phyloP scores from a whole-genome alignment of 2,113 vertebrate genomes.

The Equus przewalskii region DNA sequence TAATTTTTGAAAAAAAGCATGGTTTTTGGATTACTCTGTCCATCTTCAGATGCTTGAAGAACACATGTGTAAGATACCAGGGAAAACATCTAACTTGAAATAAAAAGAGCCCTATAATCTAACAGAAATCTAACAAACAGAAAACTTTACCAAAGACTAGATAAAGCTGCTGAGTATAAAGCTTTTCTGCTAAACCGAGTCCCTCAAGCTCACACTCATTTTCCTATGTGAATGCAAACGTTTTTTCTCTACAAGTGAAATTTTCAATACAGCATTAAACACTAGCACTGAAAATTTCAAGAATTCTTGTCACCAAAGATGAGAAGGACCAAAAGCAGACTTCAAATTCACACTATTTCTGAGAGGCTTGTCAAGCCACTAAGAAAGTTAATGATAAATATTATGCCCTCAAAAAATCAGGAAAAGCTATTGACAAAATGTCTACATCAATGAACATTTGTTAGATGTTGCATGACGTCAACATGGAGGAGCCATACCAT shows the following conservation, averaged over 20 bases:
- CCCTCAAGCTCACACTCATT: slow-evolving; percentile 2
- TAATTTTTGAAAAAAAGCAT: background rate
- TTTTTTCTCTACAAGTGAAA: slow-evolving; percentile 49
- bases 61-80: background rate
- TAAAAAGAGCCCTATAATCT: background rate
- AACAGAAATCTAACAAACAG: slow-evolving; percentile 5
- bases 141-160: slow-evolving; percentile 42
- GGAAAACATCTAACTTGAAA: background rate
- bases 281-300: slow-evolving; percentile 42
- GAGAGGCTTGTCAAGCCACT: background rate
- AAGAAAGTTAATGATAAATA: slow-evolving; percentile 43
- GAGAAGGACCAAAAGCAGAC: background rate
- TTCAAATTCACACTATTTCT: slow-evolving; percentile 20
- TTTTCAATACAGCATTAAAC: slow-evolving; percentile 63
- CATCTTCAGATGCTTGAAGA: background rate
- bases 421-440: background rate
- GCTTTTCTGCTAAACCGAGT: background rate
- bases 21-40: background rate
- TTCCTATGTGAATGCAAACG: slow-evolving; percentile 52
- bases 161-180: background rate
- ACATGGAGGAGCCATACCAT: background rate
- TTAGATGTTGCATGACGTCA: background rate
- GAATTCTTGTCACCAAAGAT: slow-evolving; percentile 10
- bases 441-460: background rate
- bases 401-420: background rate